phyloP scores from a whole-genome alignment of 1,140 invertebrate genomes.

The Monomorium pharaonis region DNA sequence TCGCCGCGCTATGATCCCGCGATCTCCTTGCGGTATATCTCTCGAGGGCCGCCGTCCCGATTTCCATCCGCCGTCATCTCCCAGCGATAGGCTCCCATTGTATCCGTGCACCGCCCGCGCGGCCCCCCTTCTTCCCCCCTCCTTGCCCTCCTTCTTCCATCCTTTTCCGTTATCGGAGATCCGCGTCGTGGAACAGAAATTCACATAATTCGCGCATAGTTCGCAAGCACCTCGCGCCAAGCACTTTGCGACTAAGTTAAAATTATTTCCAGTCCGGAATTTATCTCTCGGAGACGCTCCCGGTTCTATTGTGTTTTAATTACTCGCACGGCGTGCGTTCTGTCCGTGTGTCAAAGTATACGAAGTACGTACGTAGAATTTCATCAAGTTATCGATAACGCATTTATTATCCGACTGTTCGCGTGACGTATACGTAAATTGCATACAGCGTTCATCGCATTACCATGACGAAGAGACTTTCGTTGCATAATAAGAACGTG shows the following conservation, averaged over 20 bases:
- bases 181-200: background rate
- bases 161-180: conserved; percentile 16
- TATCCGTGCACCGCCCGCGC: conserved; percentile 44
- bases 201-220: conserved; percentile 43
- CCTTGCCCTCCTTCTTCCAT: no score
- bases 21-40: conserved; percentile 66
- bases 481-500: background rate
- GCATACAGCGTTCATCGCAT: background rate
- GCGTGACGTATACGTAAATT: background rate
- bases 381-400: background rate
- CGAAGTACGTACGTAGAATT: background rate
- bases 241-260: background rate
- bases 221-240: background rate
- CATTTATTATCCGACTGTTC: background rate
- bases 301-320: background rate
- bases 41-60: conserved; percentile 39
- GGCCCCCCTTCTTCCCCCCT: background rate
- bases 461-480: background rate
- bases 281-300: background rate
- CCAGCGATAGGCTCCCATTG: conserved; percentile 18
- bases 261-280: conserved; percentile 14
- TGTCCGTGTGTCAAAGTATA: background rate
- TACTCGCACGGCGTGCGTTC: background rate
- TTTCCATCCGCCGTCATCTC: conserved; percentile 56
- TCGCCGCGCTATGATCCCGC: conserved; percentile 38